Base-by-base conservation (phyloP, 2,113 vertebrate species). In the Sander lucioperca region DNA sequence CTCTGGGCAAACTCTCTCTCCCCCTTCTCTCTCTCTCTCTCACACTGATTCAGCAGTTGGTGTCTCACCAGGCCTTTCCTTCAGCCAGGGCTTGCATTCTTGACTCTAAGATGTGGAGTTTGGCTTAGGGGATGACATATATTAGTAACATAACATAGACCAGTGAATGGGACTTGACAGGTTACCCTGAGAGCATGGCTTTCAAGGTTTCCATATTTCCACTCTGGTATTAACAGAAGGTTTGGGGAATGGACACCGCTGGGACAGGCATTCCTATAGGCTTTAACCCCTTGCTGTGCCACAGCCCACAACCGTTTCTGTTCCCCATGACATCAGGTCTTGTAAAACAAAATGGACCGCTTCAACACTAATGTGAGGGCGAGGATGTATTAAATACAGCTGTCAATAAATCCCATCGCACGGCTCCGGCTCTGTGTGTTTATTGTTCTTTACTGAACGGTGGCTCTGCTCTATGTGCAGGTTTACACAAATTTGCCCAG, bases 121-220 rank as follows among this genome's bases (percentile, higher is more conserved):
- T 95, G 95, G 94, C 94, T 85, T 75, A 85, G 91, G 92, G 79
- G 93, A 90, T 93, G 94, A 95, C 92, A 94, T 92, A 88, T 93
- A 95, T 95, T 94, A 93, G 94, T 79, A 95, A 91, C 91, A 91
- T 91, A 94, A 93, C 90, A 90, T 85, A 89, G 88, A 93, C 62
- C 90, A 93, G 91, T 83, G 88, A 94, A 95, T 94, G 91, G 89
- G 84, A 93, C 91, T 86, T 95, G 95, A 95, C 95, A 95, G 93
- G 90, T 88, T 93, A 87, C 89, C 91, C 93, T 90, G 85, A 91
- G 92, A 93, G 91, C 89, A 62, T 59, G 84, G 90, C 89, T 93
- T 92, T 94, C 93, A 95, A 94, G 94, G 91, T 94, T 93, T 94
- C 90, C 90, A 91, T 91, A 92, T 93, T 94, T 93, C 92, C 93